phyloP scores from a whole-genome alignment of 2,113 vertebrate genomes.

The Cynocephalus volans region DNA sequence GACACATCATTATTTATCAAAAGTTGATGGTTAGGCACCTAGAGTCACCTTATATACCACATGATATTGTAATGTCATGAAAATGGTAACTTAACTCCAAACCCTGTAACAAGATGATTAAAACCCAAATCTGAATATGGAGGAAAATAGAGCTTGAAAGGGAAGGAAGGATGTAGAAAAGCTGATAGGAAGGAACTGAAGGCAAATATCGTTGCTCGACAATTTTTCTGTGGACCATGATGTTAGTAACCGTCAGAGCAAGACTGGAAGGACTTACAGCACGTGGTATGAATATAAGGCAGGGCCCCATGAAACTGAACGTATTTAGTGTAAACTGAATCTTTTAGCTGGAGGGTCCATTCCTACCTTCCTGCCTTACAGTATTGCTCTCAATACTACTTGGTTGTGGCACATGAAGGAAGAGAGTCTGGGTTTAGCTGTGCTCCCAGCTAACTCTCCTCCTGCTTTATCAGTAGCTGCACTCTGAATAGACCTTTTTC shows the following conservation, averaged over 20 bases:
- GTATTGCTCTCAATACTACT: neutral
- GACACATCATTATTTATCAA: neutral
- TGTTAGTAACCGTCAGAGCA: neutral
- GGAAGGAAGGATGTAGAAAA: neutral
- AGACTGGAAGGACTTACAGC: neutral
- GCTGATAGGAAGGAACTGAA: neutral
- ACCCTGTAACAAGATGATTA: neutral
- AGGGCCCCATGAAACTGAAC: neutral
- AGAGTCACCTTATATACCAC: neutral
- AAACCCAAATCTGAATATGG: slow-evolving; percentile 16
- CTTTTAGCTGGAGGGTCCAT: neutral
- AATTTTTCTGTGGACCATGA: neutral
- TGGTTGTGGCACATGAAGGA: neutral
- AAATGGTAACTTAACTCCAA: slow-evolving; percentile 37
- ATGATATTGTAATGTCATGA: neutral
- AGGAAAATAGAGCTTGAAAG: slow-evolving; percentile 41
- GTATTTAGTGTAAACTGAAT: neutral
- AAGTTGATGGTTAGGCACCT: neutral
- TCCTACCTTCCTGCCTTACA: neutral
- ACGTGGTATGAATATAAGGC: neutral
- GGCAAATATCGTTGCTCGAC: neutral
- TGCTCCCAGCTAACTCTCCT: neutral
- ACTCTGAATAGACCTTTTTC: neutral
- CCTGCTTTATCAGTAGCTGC: neutral
- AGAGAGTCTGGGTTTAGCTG: neutral